Conservation (phyloP, 2,888 invertebrate genomes). For the Dasypogon diadema region DNA sequence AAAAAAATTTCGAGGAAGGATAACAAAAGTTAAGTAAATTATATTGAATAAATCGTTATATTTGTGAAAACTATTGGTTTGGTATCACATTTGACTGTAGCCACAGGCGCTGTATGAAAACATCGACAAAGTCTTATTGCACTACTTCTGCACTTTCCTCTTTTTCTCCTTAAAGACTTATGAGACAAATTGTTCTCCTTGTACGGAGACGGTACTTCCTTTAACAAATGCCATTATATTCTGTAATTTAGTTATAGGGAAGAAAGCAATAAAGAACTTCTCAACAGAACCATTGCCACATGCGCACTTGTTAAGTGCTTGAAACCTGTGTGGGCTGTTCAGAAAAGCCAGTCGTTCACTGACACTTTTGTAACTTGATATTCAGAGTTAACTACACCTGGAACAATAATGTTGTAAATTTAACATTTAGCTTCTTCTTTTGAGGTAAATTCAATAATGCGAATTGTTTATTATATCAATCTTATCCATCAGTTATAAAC, state of each 20-base stretch:
- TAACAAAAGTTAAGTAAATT: too few relatives aligned
- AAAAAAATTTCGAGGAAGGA: too few relatives aligned
- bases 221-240: slow-evolving; percentile 33
- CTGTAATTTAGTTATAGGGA: slow-evolving; percentile 49
- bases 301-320: slow-evolving; percentile 26
- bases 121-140: too few relatives aligned
- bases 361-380: slow-evolving; percentile 1
- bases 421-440: slow-evolving; percentile 22
- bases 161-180: background rate
- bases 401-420: slow-evolving; percentile 52
- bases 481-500: too few relatives aligned
- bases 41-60: too few relatives aligned
- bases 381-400: slow-evolving; percentile 28
- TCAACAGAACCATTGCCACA: slow-evolving; percentile 7
- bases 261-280: slow-evolving; percentile 46
- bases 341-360: slow-evolving; percentile 23
- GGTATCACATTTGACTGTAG: too few relatives aligned
- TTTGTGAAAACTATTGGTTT: too few relatives aligned
- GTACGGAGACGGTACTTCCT: slow-evolving; percentile 28
- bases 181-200: slow-evolving; percentile 41
- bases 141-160: too few relatives aligned
- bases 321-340: slow-evolving; percentile 44
- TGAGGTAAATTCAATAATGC: too few relatives aligned
- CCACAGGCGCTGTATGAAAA: too few relatives aligned
- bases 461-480: too few relatives aligned